Conservation (phyloP, 1,140 invertebrate genomes). For the Harlomillsia oculata region DNA sequence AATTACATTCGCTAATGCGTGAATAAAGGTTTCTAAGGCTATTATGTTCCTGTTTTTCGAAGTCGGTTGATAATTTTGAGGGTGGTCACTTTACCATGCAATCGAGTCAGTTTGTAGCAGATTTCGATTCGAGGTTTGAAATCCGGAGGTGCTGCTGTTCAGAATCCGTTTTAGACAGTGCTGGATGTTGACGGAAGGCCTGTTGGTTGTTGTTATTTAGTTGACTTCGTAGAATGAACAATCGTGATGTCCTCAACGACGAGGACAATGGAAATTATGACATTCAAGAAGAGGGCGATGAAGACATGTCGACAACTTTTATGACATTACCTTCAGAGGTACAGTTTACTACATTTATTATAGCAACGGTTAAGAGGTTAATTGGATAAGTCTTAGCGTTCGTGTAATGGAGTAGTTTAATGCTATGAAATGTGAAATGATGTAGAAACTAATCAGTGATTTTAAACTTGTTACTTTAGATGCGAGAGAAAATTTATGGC, state of each 20-base stretch:
- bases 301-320: not conserved
- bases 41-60: not conserved
- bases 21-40: not conserved
- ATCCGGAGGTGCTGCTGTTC: no score
- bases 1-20: not conserved
- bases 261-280: no score
- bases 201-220: no score
- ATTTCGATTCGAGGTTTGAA: no score
- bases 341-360: no score
- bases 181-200: no score
- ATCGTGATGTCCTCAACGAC: no score
- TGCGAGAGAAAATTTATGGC: constrained; percentile 3
- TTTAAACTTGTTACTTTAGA: not conserved
- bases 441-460: not conserved
- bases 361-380: not conserved
- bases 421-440: not conserved
- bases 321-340: not conserved
- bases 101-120: not conserved
- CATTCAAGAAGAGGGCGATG: no score
- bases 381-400: not conserved
- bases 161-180: no score
- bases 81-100: not conserved
- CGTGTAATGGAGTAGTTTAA: not conserved
- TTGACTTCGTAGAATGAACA: no score
- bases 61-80: not conserved